Evolutionary conservation across 2,888 invertebrate genomes (phyloP), one percentile per base, ranked within the genome.

Genomic region (Sepioteuthis lessoniana): DNA sequence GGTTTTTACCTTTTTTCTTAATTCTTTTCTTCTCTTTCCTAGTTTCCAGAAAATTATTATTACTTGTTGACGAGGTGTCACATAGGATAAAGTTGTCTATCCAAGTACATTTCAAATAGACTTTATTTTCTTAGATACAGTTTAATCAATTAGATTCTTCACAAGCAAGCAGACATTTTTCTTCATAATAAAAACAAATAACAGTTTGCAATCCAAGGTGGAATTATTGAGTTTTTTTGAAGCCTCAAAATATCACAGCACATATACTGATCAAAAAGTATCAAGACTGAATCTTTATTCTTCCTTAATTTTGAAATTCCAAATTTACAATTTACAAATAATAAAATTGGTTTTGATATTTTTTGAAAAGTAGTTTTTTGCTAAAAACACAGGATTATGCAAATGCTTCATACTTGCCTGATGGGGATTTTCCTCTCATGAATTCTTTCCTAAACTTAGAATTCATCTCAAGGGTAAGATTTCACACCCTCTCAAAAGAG

Each of bases 41-140:
- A n/a, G 13, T 35, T 35, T 76, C 31, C 31, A 31, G 31, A 31
- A 31, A 8, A 76, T n/a, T 31, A 76, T 76, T n/a, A n/a, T 76
- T 25, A n/a, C 16, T 76, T 76, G n/a, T n/a, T 76, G 76, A n/a
- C 76, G 16, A 76, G 16, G n/a, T 76, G n/a, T 76, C 76, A 76
- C n/a, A 35, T 35, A n/a, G n/a, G n/a, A 76, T 76, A 76, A 76
- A 76, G 16, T 13, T n/a, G n/a, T 76, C 76, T 76, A 35, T 35
- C 76, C n/a, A n/a, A 76, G 76, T n/a, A n/a, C 76, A 76, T 76
- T 76, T 35, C 76, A 76, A 76, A 76, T 76, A 76, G n/a, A n/a
- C n/a, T 35, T 76, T 25, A 10, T 76, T 76, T n/a, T 76, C 5
- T n/a, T 16, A n/a, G 13, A 76, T 47, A 35, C 1, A 76, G n/a